phyloP scores from a whole-genome alignment of 2,888 invertebrate species.

The Spilarctia lutea region DNA sequence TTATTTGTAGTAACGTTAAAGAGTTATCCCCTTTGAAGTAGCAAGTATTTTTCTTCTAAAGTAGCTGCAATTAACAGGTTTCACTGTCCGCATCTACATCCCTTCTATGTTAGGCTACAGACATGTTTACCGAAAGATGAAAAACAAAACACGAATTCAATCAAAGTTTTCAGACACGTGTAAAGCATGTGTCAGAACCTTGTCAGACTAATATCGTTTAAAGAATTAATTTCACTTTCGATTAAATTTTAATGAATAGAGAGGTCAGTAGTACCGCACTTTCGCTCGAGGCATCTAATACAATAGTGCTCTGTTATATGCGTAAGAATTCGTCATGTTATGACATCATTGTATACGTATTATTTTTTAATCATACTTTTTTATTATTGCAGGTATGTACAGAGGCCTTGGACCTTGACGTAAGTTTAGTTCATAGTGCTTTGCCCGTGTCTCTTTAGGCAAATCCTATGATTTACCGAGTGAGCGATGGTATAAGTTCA shows the following conservation, averaged over 20 bases:
- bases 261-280: slow-evolving; percentile 76
- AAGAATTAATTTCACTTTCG: slow-evolving; percentile 83
- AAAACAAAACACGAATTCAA: neutral
- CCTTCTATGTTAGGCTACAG: neutral
- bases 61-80: neutral
- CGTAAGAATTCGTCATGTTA: slow-evolving; percentile 61
- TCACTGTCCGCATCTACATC: neutral
- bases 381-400: slow-evolving; percentile 74
- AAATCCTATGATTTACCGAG: too few relatives aligned
- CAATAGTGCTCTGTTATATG: slow-evolving; percentile 68
- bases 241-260: slow-evolving; percentile 80
- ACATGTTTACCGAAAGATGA: neutral
- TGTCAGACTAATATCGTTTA: slow-evolving; percentile 70
- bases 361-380: slow-evolving; percentile 42
- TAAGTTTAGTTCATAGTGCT: neutral
- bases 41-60: neutral
- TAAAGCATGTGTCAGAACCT: slow-evolving; percentile 67
- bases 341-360: slow-evolving; percentile 61
- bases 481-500: too few relatives aligned
- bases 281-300: slow-evolving; percentile 74
- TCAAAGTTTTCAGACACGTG: slow-evolving; percentile 28
- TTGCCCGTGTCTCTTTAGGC: too few relatives aligned
- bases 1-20: neutral
- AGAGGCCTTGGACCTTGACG: slow-evolving; percentile 8
- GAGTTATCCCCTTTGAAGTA: neutral